Evolutionary conservation across 92 coral and sea anemone species (phyloP), one percentile per base, ranked within the genome.

Genomic region (Epizoanthus scotinus): DNA sequence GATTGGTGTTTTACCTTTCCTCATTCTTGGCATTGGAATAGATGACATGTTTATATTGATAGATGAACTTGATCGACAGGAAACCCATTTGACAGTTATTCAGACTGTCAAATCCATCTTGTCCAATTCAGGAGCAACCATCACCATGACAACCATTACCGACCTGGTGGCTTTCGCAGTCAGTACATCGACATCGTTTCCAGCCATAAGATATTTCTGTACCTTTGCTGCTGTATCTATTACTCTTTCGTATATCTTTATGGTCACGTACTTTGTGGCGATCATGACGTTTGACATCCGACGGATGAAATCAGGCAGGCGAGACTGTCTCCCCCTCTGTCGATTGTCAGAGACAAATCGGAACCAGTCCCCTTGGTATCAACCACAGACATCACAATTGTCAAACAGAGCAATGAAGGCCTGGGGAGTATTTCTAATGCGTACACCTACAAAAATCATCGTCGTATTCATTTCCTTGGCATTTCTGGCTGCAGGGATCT

Each of bases 131-230:
- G 98, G 98, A n/a, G 90, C 95, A 54, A 86, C 93, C 31, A 81
- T 94, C 49, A 94, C 98, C 86, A 94, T 94, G 98, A 94, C 98
- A 69, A 94, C 95, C 24, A 22, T 85, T 5, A 94, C 98, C 3
- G 93, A 94, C 65, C 89, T 94, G 55, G 95, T 94, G 0, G 93
- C 98, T 25, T 94, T 94, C 47, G 95, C 89, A 8, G 95, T 94
- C 27, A 91, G 98, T 57, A 91, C 93, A 10, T 92, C 91, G 34
- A 89, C 98, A 2, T 42, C 83, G 15, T 89, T 94, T 71, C 94
- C 94, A 3, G 88, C 95, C 3, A 86, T 91, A 44, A 89, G 87
- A 49, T 85, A 79, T 36, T 91, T 91, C 59, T 91, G 95, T 61
- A 71, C 78, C 50, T 88, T 89, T 88, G 92, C 95, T 26, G 92